Evolutionary conservation across 2,888 invertebrate genomes (phyloP).

Genomic region (Chorisops tibialis): DNA sequence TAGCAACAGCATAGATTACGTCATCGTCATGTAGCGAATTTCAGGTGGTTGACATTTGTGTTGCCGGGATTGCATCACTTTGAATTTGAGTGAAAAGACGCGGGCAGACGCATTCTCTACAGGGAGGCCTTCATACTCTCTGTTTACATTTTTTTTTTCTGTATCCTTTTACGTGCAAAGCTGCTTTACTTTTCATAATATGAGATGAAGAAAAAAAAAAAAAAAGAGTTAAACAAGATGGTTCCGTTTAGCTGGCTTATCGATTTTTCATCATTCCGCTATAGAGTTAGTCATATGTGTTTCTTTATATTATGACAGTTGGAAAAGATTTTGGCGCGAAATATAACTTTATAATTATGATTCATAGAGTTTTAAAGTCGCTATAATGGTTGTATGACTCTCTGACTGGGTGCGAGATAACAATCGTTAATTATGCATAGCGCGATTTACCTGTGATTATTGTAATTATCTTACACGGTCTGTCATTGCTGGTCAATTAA

Average conservation of each 20-base stretch:
- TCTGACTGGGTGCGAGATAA: too few species aligned
- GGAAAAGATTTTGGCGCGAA: too few species aligned
- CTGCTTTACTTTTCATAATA: constrained; percentile 8
- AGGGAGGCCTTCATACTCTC: background rate
- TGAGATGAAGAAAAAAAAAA: background rate
- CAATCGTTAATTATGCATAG: too few species aligned
- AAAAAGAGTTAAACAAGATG: constrained; percentile 2
- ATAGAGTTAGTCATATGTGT: too few species aligned
- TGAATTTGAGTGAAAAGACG: constrained; percentile 4
- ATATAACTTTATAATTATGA: too few species aligned
- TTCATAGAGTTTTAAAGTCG: too few species aligned
- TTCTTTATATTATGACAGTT: too few species aligned
- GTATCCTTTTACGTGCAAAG: background rate
- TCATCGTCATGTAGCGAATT: constrained; percentile 14
- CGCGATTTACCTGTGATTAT: too few species aligned
- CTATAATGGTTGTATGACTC: too few species aligned
- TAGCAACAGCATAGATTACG: constrained; percentile 11
- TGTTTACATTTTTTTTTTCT: constrained; percentile 13
- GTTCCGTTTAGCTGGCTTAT: constrained; percentile 4
- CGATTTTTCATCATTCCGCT: background rate
- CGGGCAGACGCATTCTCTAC: constrained; percentile 20
- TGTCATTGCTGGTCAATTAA: too few species aligned
- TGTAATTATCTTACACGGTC: too few species aligned
- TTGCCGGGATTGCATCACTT: constrained; percentile 18
- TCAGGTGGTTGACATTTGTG: constrained; percentile 20